phyloP scores from a whole-genome alignment of 2,113 vertebrate species.

The Nibea albiflora region DNA sequence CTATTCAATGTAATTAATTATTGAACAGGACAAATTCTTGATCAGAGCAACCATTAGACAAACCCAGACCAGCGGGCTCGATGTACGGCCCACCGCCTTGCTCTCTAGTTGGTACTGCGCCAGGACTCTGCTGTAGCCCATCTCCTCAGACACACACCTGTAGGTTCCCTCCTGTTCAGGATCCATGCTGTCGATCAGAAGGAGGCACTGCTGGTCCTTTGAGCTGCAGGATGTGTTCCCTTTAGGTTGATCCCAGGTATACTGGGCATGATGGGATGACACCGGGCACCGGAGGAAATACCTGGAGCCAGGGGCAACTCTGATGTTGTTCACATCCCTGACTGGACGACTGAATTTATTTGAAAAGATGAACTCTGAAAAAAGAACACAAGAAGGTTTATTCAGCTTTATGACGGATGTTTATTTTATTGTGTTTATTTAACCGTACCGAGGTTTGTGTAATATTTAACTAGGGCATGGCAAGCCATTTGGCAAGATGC shows the following conservation, averaged over 20 bases:
- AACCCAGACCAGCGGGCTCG: not conserved
- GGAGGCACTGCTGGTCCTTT: constrained; percentile 40
- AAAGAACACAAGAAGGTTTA: not conserved
- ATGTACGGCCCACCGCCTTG: not conserved
- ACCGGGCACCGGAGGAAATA: constrained; percentile 68
- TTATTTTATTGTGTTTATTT: not conserved
- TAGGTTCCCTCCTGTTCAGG: constrained; percentile 51
- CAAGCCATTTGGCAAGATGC: not conserved
- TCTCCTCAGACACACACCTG: constrained; percentile 68
- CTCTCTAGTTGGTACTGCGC: not conserved
- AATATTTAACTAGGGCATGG: not conserved
- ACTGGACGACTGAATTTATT: accelerated
- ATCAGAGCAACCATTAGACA: constrained; percentile 43
- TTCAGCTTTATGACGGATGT: not conserved
- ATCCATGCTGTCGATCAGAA: constrained; percentile 64
- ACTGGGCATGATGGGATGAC: constrained; percentile 73
- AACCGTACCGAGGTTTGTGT: not conserved
- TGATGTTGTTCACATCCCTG: accelerated
- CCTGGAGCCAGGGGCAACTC: constrained; percentile 2
- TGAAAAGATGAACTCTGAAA: not conserved
- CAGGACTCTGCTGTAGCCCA: constrained; percentile 29
- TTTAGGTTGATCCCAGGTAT: constrained; percentile 56
- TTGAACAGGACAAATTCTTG: not conserved
- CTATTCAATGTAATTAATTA: no score
- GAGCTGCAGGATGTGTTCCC: not conserved